Evolutionary conservation across 2,113 vertebrate species (phyloP), one percentile per base, ranked within the genome.

Genomic region (Leucosticte australis): DNA sequence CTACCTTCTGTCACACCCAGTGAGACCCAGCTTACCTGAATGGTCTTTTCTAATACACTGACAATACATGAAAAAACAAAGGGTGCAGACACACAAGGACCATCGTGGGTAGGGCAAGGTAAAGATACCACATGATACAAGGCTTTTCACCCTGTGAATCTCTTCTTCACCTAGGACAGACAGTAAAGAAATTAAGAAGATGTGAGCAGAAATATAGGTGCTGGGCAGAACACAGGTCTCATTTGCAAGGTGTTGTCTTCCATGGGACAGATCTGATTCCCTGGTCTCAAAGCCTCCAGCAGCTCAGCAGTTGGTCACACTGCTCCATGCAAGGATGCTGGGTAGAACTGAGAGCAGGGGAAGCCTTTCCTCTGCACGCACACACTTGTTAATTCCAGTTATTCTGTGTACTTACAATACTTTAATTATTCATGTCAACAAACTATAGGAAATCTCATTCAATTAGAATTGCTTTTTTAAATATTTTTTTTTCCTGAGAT

Each of bases 371-470:
- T 65, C 46, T 0, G 0, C 46, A 67, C 0, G 1, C 3, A 2
- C 22, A 42, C 3, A 15, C 59, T 92, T 79, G 10, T n/a, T 90
- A 80, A 86, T 88, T 69, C 46, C 31, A 83, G 28, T 62, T 93
- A 68, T 56, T 83, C 56, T 71, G 26, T 3, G 0, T 64, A 78
- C 22, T 93, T 79, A 33, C 30, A 76, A 75, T 76, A 46, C 10
- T 77, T 96, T 44, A 92, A 86, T 92, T 67, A 90, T 81, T 92
- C 82, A 93, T 92, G 60, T 30, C 14, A 21, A 90, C 81, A 95
- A 95, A 89, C 88, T 52, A 64, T 6, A 90, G 26, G 65, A 94
- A 96, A 86, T 90, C 44, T 92, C 78, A 69, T 87, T 96, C 85
- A 78, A 90, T 90, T 86, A 81, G 50, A 91, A 94, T 59, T 33